Evolutionary conservation across 2,113 vertebrate genomes (phyloP).

Genomic region (Uropsilus gracilis): DNA sequence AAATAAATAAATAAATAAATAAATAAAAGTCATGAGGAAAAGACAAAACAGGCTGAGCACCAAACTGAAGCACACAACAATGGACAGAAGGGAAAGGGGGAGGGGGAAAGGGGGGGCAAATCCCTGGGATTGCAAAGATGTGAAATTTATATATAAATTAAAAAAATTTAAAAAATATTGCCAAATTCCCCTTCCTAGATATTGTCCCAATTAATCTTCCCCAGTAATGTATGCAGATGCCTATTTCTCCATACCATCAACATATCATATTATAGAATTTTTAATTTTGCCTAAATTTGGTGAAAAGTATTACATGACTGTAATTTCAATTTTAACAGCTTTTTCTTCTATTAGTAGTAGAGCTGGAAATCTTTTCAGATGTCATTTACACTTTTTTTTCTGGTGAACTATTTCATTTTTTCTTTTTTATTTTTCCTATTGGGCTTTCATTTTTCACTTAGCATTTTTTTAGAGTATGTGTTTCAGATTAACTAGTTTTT

Average conservation of each 20-base stretch:
- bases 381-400: background rate
- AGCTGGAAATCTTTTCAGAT: background rate
- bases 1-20: too few species aligned
- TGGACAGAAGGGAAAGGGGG: too few species aligned
- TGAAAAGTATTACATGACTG: background rate
- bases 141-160: too few species aligned
- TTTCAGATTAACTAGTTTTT: background rate
- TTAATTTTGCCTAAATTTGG: background rate
- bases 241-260: background rate
- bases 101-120: too few species aligned
- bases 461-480: background rate
- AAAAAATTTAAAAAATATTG: too few species aligned
- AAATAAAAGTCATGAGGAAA: too few species aligned
- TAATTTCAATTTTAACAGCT: background rate
- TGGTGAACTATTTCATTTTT: background rate
- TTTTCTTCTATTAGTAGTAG: background rate
- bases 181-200: background rate
- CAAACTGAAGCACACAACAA: too few species aligned
- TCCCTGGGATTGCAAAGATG: too few species aligned
- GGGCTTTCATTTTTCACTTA: conserved; percentile 13
- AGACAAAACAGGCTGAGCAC: too few species aligned
- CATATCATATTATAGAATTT: background rate
- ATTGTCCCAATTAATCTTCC: background rate
- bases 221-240: background rate
- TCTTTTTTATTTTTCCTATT: background rate